Base-by-base conservation (phyloP, 2,888 invertebrate species). In the Cephus pulcher region DNA sequence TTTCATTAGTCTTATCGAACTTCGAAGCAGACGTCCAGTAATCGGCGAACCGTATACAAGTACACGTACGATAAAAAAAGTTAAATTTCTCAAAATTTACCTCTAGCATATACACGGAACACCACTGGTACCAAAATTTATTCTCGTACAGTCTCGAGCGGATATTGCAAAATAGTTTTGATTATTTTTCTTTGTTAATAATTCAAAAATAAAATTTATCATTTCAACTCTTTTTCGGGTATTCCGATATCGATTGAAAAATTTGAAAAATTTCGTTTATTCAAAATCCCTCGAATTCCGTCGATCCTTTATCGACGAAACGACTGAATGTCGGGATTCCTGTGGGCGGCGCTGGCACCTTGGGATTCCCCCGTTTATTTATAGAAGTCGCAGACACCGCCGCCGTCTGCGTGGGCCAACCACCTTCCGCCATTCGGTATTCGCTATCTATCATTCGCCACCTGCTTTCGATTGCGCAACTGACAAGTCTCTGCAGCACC, bases 331-430 rank as follows among this genome's bases (percentile, higher is more conserved):
- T 75, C 56, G 71, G 79, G 76, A 80, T 80, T 80, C 78, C 75
- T 75, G 75, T 75, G 76, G 79, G 75, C 73, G 76, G 77, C 70
- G 74, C 79, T 73, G 40, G 70, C 74, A 69, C 75, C 68, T 73
- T 68, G 78, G 88, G 88, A 88, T 88, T 89, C 86, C 89, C 88
- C 85, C 85, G 84, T 85, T 87, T 88, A 88, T 88, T 89, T 89
- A 89, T 89, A 88, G 89, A 83, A 78, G 75, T 78, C 79, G 80
- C 82, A 83, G 86, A 84, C 86, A 73, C 68, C 78, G 78, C 35
- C 12, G 78, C 40, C 73, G 78, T 78, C 78, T 78, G 80, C 79
- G 80, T 78, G 82, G 82, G 82, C 83, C 84, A 84, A 85, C 86
- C 87, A 84, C 86, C 83, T 84, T 84, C 83, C 77, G 76, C 78